Evolutionary conservation across 2,797 vertebrate genomes (phyloP).

Genomic region (Tenualosa ilisha): DNA sequence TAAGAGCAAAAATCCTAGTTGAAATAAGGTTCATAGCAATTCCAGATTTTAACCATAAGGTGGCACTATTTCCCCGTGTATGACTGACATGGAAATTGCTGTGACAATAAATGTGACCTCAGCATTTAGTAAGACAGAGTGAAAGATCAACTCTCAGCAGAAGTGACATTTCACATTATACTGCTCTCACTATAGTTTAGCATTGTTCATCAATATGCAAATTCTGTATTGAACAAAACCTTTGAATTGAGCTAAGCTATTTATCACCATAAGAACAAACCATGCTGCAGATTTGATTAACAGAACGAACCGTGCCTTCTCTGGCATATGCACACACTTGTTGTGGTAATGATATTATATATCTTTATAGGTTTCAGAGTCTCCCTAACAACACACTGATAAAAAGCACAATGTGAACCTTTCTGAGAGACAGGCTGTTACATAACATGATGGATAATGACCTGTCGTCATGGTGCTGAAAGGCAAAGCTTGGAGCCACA

Average conservation of each 20-base stretch:
- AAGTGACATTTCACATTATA: neutral
- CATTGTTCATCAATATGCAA: neutral
- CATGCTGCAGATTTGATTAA: neutral
- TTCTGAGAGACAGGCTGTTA: neutral
- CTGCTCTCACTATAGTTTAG: neutral
- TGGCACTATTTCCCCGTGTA: conserved; percentile 22
- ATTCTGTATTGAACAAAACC: neutral
- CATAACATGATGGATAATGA: neutral
- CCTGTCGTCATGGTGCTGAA: neutral
- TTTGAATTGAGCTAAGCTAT: neutral
- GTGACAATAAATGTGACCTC: neutral
- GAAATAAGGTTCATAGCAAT: neutral
- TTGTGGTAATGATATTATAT: neutral
- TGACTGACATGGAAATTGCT: neutral
- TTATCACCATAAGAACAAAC: neutral
- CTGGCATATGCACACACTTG: neutral
- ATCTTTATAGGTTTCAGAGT: neutral
- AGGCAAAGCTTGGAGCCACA: neutral
- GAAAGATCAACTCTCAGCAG: neutral
- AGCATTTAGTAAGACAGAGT: neutral
- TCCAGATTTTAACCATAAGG: conserved; percentile 15
- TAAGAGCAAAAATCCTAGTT: too few species aligned
- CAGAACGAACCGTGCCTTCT: neutral
- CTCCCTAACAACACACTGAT: neutral
- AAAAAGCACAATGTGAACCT: neutral